Evolutionary conservation across 2,797 vertebrate species (phyloP).

Genomic region (Leptodactylus fallax): DNA sequence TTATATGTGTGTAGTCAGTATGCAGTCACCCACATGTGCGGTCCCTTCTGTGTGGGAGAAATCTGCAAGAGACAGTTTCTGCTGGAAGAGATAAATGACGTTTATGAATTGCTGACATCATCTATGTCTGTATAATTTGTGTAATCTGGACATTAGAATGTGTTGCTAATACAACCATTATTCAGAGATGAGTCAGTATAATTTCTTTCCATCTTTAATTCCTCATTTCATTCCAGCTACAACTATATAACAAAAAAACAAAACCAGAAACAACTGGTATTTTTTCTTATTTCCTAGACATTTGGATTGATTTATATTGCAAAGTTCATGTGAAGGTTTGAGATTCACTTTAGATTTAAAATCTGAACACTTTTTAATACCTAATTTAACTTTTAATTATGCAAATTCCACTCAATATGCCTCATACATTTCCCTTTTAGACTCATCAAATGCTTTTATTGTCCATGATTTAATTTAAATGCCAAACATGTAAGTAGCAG

Average conservation of each 20-base stretch:
- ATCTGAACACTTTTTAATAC: slow-evolving; percentile 52
- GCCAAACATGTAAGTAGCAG: slow-evolving; percentile 52
- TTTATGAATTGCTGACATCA: too few species aligned
- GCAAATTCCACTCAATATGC: slow-evolving; percentile 56
- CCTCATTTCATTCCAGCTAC: neutral
- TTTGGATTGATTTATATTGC: slow-evolving; percentile 50
- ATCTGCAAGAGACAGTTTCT: too few species aligned
- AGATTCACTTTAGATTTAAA: slow-evolving; percentile 46
- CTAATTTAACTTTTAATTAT: slow-evolving; percentile 60
- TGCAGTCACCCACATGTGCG: too few species aligned
- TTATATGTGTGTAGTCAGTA: too few species aligned
- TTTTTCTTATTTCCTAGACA: slow-evolving; percentile 29
- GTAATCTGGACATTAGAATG: neutral
- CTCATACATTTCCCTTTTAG: slow-evolving; percentile 50
- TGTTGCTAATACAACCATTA: neutral
- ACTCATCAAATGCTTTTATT: slow-evolving; percentile 52
- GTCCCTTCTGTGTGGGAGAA: too few species aligned
- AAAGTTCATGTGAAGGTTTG: slow-evolving; percentile 50
- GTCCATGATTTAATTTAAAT: slow-evolving; percentile 47
- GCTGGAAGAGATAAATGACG: too few species aligned
- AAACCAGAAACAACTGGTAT: neutral
- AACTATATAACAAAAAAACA: neutral
- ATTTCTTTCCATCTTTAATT: neutral
- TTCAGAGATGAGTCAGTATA: neutral
- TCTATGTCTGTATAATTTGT: too few species aligned